Evolutionary conservation across 2,888 invertebrate genomes (phyloP).

Genomic region (Drosophila dives): DNA sequence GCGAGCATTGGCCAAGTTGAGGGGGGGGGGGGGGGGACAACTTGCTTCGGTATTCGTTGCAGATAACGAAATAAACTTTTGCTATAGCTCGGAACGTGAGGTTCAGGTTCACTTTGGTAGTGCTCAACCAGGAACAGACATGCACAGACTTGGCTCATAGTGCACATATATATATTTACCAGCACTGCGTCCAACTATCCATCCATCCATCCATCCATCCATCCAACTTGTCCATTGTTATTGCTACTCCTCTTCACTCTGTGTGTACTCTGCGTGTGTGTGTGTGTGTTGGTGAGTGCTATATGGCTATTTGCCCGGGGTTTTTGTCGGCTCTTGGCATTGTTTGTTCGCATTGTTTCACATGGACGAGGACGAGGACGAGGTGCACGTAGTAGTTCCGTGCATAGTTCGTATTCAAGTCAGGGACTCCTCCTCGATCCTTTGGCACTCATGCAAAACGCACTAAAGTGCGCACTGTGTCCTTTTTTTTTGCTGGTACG

Average conservation of each 20-base stretch:
- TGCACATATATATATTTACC: conserved; percentile 50
- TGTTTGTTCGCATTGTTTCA: conserved; percentile 60
- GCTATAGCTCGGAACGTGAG: conserved; percentile 38
- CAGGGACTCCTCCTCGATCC: conserved; percentile 55
- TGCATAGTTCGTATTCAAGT: conserved; percentile 60
- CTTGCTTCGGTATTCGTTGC: conserved; percentile 23
- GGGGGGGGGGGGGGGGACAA: neutral
- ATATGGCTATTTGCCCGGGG: conserved; percentile 47
- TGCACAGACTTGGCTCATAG: conserved; percentile 12
- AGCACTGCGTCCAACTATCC: conserved; percentile 14
- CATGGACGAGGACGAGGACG: conserved; percentile 49
- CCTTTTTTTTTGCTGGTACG: conserved; percentile 26
- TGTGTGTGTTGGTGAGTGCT: conserved; percentile 8
- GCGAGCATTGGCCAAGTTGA: neutral
- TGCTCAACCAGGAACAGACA: conserved; percentile 35
- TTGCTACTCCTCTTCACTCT: conserved; percentile 17
- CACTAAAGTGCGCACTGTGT: conserved; percentile 57
- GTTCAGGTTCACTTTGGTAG: conserved; percentile 35
- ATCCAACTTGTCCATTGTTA: conserved; percentile 39
- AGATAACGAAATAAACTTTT: conserved; percentile 35
- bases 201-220: conserved; percentile 5
- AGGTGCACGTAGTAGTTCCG: conserved; percentile 52
- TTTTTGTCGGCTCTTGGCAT: conserved; percentile 54
- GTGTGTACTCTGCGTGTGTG: conserved; percentile 3
- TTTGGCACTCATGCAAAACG: conserved; percentile 61